Evolutionary conservation across 2,113 vertebrate genomes (phyloP), one percentile per base, ranked within the genome.

Genomic region (Panthera tigris): DNA sequence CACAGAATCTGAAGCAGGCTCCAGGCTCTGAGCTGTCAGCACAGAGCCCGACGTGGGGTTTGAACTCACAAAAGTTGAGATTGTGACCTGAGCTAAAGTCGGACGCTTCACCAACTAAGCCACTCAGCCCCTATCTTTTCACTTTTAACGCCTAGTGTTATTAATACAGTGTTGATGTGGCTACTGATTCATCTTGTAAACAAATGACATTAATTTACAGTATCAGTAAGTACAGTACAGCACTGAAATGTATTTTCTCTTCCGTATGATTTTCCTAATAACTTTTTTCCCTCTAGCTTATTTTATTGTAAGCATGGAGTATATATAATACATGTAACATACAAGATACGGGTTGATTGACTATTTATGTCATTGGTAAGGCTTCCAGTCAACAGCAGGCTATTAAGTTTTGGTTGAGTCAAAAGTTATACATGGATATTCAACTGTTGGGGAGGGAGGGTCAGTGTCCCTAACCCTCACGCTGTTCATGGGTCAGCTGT

Each of bases 401-500:
- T 76, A 45, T 66, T 66, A 33, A 66, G n/a, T 36, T 71, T 36
- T 36, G 45, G 25, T 12, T 76, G 73, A 45, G 73, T 76, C 73
- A 45, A 76, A 76, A 76, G 73, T 45, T 29, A 45, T 29, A 8
- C 25, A 76, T 45, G 73, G 73, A 29, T 76, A 76, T 45, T 29
- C 1, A 3, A 45, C 39, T 76, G 39, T 76, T 29, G 3, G 3
- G 0, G 73, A 25, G 73, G 3, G 1, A 0, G 25, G 73, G 39
- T 45, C 25, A 41, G 25, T 76, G 73, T 41, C 39, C 73, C 39
- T 27, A 29, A 4, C 25, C 73, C 5, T 3, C 73, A 14, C 13
- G 1, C 45, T 29, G 39, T 76, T 76, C 73, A 16, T 8, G 39
- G 73, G 39, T 76, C 73, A 41, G 45, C 25, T 45, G 39, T 7